Conservation (phyloP, 2,113 vertebrate species). For the Pteronura brasiliensis region DNA sequence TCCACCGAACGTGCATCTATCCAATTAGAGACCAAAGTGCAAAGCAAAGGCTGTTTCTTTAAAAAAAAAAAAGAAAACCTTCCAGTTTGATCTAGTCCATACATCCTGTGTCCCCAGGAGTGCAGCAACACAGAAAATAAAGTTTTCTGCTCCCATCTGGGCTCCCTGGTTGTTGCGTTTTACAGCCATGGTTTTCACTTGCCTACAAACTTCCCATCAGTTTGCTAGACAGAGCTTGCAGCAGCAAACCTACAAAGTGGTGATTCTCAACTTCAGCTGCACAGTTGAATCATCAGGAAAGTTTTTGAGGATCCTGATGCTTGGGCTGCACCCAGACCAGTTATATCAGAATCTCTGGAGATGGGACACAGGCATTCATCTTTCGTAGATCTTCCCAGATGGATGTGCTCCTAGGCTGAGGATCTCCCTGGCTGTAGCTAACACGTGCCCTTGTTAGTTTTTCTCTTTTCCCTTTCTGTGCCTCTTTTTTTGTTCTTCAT, state of each 20-base stretch:
- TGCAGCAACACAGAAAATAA: not conserved
- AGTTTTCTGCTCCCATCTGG: not conserved
- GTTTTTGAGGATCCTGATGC: not conserved
- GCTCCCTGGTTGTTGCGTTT: not conserved
- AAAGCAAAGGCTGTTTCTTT: not conserved
- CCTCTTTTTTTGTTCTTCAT: not conserved
- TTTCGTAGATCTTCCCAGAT: not conserved
- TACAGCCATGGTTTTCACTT: not conserved
- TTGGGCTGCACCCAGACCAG: not conserved
- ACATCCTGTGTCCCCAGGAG: not conserved
- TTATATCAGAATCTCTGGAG: not conserved
- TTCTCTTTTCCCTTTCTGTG: not conserved
- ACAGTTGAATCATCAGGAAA: not conserved
- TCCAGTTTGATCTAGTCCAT: not conserved
- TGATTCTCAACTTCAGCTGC: not conserved
- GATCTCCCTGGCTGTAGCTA: no score
- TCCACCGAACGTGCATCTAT: not conserved
- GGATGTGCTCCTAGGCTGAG: no score
- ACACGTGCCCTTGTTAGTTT: rapidly evolving
- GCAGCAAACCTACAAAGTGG: not conserved
- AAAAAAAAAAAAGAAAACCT: not conserved
- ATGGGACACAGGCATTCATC: rapidly evolving
- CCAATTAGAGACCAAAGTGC: not conserved
- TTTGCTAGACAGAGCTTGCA: not conserved
- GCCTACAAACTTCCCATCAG: not conserved